A percentile compares a stretch with the other conserved stretches of the same genome.
Evolutionary conservation across 2,888 invertebrate genomes (phyloP).

Genomic region (Pollenia angustigena): DNA sequence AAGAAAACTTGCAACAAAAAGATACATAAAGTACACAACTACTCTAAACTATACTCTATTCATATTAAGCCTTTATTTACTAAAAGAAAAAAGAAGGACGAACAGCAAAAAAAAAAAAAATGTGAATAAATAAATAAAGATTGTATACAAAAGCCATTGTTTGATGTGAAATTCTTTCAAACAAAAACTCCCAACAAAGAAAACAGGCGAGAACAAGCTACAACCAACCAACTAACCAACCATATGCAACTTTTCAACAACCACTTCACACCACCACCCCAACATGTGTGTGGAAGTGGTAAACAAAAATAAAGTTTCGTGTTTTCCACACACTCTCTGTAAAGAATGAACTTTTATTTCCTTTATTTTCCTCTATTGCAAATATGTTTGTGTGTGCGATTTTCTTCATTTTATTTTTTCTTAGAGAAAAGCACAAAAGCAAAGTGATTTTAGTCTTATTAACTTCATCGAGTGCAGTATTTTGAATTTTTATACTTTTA

Average conservation of each 20-base stretch:
- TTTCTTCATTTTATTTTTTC: conserved; percentile 9
- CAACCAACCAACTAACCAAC: conserved; percentile 4
- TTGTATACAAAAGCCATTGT: conserved; percentile 64
- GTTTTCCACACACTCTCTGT: not conserved
- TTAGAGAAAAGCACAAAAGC: conserved; percentile 60
- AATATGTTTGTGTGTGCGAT: not conserved
- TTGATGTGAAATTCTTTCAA: conserved; percentile 66
- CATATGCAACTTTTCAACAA: conserved; percentile 33
- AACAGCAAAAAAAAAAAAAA: conserved; percentile 5
- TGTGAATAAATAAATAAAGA: conserved; percentile 49
- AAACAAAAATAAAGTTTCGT: conserved; percentile 56
- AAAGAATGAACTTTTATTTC: conserved; percentile 48
- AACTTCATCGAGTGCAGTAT: conserved; percentile 79
- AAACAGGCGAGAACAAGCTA: conserved; percentile 5
- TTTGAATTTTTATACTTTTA: conserved; percentile 51
- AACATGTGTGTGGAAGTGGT: conserved; percentile 21
- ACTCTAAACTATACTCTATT: conserved; percentile 44
- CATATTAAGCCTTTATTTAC: conserved; percentile 67
- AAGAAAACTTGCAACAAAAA: conserved; percentile 17
- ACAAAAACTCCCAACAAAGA: conserved; percentile 56
- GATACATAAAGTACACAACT: conserved; percentile 36
- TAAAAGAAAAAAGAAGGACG: conserved; percentile 25
- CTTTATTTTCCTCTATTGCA: conserved; percentile 3
- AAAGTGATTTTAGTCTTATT: conserved; percentile 79
- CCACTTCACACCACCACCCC: not conserved